Percentiles rank a stretch among this genome's conserved stretches.
Conservation (phyloP, 2,113 vertebrate genomes). For the Ctenomys sociabilis region DNA sequence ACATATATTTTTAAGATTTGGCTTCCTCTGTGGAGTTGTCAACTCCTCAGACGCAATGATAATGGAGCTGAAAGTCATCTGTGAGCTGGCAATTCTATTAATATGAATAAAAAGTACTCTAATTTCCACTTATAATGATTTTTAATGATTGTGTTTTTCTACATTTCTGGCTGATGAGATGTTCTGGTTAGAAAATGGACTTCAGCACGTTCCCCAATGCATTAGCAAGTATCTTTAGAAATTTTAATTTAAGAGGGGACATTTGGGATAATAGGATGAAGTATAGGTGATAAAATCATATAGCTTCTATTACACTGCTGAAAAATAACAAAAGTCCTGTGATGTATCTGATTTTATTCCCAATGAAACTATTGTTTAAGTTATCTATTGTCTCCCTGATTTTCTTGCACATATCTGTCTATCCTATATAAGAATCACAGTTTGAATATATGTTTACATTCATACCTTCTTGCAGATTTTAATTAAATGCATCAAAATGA, state of each 20-base stretch:
- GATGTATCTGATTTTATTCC: slow-evolving; percentile 29
- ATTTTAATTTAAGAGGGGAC: slow-evolving; percentile 52
- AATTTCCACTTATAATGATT: slow-evolving; percentile 62
- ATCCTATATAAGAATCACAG: not conserved
- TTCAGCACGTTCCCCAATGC: slow-evolving; percentile 3
- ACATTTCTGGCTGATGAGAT: slow-evolving; percentile 14
- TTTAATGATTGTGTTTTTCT: slow-evolving; percentile 41
- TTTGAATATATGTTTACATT: not conserved
- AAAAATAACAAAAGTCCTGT: not conserved
- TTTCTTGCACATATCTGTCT: not conserved
- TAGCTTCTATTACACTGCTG: slow-evolving; percentile 49
- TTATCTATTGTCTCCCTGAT: not conserved
- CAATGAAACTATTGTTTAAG: slow-evolving; percentile 11
- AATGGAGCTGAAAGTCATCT: slow-evolving; percentile 39
- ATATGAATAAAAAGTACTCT: slow-evolving; percentile 30
- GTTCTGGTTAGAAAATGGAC: slow-evolving; percentile 35
- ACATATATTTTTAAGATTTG: slow-evolving; percentile 65
- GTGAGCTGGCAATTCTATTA: slow-evolving; percentile 52
- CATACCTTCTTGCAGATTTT: not conserved
- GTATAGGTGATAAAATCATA: slow-evolving; percentile 31
- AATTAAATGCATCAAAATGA: slow-evolving; percentile 5
- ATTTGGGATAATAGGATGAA: not conserved
- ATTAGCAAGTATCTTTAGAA: slow-evolving; percentile 54
- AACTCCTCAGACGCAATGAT: slow-evolving; percentile 27
- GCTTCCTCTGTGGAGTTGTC: slow-evolving; percentile 30